Base-by-base conservation (phyloP, 2,888 invertebrate species). In the Shargacucullia verbasci region DNA sequence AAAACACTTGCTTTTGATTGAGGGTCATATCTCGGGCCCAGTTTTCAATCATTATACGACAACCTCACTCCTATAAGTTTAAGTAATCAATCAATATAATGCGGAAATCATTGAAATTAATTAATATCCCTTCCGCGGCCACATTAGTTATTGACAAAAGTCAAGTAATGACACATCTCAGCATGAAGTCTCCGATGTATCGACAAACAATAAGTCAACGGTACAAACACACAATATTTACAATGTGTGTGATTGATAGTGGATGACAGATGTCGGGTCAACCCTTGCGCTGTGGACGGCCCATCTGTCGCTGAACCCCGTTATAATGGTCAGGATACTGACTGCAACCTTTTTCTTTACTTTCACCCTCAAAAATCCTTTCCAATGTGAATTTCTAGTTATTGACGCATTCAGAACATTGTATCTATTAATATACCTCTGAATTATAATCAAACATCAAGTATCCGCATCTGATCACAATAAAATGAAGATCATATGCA, bases 211-310 rank as follows among this genome's bases (percentile, higher is more conserved):
- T 87, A 86, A 86, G 86, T 86, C 87, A 86, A 84, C 82, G 81
- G 83, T 73, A 78, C 81, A 84, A 86, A 85, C 80, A 83, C 79
- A 89, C 87, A 91, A 87, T 90, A 88, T 92, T 90, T 90, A 88
- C 87, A 80, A 77, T 75, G 69, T 64, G 78, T 62, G 86, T 92
- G 92, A 93, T 93, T 89, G 91, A 93, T 93, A 84, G 88, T 88
- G 79, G 73, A 64, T 81, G 88, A 88, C 92, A 92, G 92, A 92
- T 92, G 91, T 79, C 78, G 81, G 77, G 80, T 81, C 84, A 92
- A 91, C 92, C 91, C 92, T 91, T 90, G 78, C 87, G 73, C 76
- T 59, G 74, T 58, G 59, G 72, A 70, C 56, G 78, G 80, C 71
- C 87, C 92, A 92, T 93, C 92, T 92, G 92, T 90, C 90, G 80